phyloP scores from a whole-genome alignment of 2,888 invertebrate genomes.

The Sphaerophoria taeniata region DNA sequence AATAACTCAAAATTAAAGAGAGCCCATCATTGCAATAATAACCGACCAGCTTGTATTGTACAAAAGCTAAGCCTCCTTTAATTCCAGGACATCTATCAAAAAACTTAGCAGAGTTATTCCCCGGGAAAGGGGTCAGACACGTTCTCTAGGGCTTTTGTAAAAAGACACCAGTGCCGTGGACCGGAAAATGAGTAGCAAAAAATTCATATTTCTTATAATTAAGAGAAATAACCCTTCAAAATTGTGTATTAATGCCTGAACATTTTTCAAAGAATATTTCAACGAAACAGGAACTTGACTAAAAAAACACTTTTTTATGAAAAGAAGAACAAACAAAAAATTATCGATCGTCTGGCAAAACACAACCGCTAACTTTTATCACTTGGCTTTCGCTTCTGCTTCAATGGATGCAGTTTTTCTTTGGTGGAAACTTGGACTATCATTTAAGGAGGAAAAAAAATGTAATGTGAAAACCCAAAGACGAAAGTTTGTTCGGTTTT shows the following conservation, averaged over 20 bases:
- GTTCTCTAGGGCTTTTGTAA: constrained; percentile 28
- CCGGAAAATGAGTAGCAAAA: constrained; percentile 49
- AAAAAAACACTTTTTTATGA: constrained; percentile 20
- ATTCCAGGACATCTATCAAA: constrained; percentile 39
- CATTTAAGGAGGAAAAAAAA: not conserved
- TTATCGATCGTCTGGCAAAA: constrained; percentile 28
- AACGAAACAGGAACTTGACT: constrained; percentile 26
- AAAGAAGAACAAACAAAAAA: constrained; percentile 5
- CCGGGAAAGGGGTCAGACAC: constrained; percentile 44
- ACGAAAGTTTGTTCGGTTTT: constrained; percentile 24
- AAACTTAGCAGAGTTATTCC: constrained; percentile 12
- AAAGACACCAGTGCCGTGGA: constrained; percentile 51
- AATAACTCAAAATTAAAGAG: constrained; percentile 34
- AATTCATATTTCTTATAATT: constrained; percentile 44
- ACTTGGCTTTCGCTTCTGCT: constrained; percentile 36
- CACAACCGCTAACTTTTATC: constrained; percentile 25
- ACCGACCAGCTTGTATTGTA: constrained; percentile 35
- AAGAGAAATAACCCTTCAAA: constrained; percentile 69
- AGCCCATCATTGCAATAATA: constrained; percentile 43
- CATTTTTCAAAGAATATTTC: constrained; percentile 53
- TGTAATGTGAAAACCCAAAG: not conserved
- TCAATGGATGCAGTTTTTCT: constrained; percentile 36
- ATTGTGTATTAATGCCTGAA: constrained; percentile 46
- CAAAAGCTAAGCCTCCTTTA: constrained; percentile 44
- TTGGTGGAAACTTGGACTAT: constrained; percentile 24